These are phyloP conservation scores for Sebastes elongatus DNA, from an alignment of 2,797 vertebrate species.

Conservation along the genomic window DNA sequence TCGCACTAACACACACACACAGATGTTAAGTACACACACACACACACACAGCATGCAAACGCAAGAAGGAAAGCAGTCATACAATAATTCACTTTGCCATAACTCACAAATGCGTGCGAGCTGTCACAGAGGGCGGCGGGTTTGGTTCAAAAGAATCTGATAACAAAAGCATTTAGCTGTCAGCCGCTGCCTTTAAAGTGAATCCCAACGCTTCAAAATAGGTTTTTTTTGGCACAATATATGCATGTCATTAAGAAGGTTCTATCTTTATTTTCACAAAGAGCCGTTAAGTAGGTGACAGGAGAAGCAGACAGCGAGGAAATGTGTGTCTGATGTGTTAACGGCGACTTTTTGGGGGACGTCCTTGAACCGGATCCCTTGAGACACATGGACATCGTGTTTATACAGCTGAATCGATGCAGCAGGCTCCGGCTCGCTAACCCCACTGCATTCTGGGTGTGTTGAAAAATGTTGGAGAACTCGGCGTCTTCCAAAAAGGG, in stretches of 20 bases:
- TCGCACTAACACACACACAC: constrained; percentile 29
- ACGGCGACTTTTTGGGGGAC: constrained; percentile 28
- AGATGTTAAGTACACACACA: constrained; percentile 15
- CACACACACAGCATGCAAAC: constrained; percentile 6
- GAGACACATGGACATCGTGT: constrained; percentile 11
- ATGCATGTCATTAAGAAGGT: constrained; percentile 28
- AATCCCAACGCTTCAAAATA: constrained; percentile 32
- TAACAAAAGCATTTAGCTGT: constrained; percentile 64
- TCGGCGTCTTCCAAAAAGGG: background rate
- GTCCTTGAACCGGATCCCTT: constrained; percentile 40
- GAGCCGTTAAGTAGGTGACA: constrained; percentile 27
- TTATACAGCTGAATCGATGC: background rate
- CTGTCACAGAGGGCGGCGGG: constrained; percentile 42
- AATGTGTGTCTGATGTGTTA: constrained; percentile 14
- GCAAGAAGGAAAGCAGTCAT: constrained; percentile 10
- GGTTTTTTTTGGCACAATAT: constrained; percentile 1
- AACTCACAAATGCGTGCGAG: constrained; percentile 14
- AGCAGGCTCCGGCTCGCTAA: background rate
- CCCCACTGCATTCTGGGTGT: constrained; percentile 4
- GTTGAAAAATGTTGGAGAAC: background rate
- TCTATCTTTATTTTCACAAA: background rate
- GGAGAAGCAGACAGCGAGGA: constrained; percentile 15
- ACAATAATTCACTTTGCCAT: constrained; percentile 35
- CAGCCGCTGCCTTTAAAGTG: constrained; percentile 62
- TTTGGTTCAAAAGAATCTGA: constrained; percentile 60